Base-by-base conservation (phyloP, 2,888 invertebrate species). In the Epistrophe eligans region DNA sequence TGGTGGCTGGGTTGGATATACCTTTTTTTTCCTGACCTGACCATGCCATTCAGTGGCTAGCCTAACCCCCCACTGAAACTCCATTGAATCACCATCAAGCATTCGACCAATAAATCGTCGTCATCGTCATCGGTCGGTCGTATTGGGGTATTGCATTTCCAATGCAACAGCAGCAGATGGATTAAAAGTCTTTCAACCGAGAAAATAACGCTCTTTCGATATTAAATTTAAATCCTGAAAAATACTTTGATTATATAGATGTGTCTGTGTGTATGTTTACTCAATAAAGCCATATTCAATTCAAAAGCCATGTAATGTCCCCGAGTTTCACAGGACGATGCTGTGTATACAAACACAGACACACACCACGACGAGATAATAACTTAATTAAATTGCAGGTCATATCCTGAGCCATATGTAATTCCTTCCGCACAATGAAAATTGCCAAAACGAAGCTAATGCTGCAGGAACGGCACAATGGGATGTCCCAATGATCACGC, bases 381-480 rank as follows among this genome's bases (percentile, higher is more conserved):
- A 80, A 88, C 87, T 84, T 88, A 88, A 88, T 88, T 88, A 88
- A 88, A 88, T 79, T 80, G 72, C 88, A 80, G 84, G 84, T 88
- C 73, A 84, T 84, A 88, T 73, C 77, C 77, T 79, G 80, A 73
- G 48, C 70, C 79, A 77, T 79, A 72, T 87, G 83, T 87, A 87
- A 87, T 83, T 87, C 76, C 82, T 79, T 83, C 83, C 79, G 76
- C 79, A 83, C 87, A 83, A 79, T 79, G 85, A 87, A 79, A 73
- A 74, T 67, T 60, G 72, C 74, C 73, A 72, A 64, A 73, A 55
- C 57, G 48, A 40, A 58, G 57, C 57, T 45, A 6, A 19, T 35
- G 15, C 19, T 38, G 15, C 40, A 62, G 43, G 43, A 40, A 19
- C 60, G 8, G 1, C 17, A 17, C 17, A 11, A 11, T 35, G 10